These are phyloP conservation scores for Dicentrarchus labrax DNA, from an alignment of 2,113 vertebrate genomes.

Conservation along the genomic window DNA sequence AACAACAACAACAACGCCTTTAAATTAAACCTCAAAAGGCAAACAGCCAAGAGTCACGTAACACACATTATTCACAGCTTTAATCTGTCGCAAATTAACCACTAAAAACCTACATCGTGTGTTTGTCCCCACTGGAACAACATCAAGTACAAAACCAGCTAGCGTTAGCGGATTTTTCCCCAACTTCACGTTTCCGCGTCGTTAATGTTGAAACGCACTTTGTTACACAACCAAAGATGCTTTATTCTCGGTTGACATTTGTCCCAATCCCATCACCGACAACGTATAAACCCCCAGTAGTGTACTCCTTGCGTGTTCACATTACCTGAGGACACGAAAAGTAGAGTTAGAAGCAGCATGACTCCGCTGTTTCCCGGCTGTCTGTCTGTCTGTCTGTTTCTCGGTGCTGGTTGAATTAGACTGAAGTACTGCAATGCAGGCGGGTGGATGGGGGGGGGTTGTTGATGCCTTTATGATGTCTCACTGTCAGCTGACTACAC, in stretches of 20 bases:
- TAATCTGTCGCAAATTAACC: accelerated
- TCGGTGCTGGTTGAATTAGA: accelerated
- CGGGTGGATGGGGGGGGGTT: accelerated
- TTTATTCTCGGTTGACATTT: accelerated
- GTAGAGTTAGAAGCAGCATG: conserved; percentile 81
- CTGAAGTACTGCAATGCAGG: conserved; percentile 61
- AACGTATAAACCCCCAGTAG: accelerated
- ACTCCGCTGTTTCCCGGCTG: conserved; percentile 45
- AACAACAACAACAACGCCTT: background rate
- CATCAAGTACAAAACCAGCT: accelerated
- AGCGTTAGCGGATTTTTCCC: conserved; percentile 4
- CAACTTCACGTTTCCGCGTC: conserved; percentile 62
- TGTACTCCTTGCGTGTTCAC: accelerated
- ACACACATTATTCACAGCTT: accelerated
- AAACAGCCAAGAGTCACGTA: background rate
- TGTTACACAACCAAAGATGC: conserved; percentile 3
- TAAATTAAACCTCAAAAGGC: background rate
- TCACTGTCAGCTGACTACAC: conserved; percentile 80
- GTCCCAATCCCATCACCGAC: background rate
- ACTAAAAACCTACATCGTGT: background rate
- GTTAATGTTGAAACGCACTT: conserved; percentile 35
- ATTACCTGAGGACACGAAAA: conserved; percentile 84
- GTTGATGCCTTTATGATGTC: conserved; percentile 58
- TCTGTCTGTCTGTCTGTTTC: background rate
- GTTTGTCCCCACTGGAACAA: background rate